Conservation (phyloP, 1,140 invertebrate species). For the Ips nitidus region DNA sequence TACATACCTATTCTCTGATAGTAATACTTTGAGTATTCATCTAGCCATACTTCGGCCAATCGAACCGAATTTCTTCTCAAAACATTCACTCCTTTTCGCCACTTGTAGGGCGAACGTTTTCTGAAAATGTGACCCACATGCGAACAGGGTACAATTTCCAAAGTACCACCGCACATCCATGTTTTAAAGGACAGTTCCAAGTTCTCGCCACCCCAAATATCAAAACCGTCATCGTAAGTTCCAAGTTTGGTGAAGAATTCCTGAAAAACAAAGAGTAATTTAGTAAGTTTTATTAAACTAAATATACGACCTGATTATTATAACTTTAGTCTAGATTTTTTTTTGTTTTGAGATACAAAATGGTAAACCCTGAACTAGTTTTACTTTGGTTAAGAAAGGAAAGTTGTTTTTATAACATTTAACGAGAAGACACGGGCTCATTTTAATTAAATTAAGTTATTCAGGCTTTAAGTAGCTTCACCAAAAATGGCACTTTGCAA, state of each 20-base stretch:
- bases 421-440: too few species aligned
- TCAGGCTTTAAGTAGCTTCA: too few species aligned
- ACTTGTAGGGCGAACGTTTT: constrained; percentile 86
- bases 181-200: constrained; percentile 96
- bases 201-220: constrained; percentile 99
- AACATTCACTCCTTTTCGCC: constrained; percentile 91
- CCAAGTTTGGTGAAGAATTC: constrained; percentile 91
- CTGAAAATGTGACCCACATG: constrained; percentile 98
- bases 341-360: too few species aligned
- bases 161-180: constrained; percentile 85
- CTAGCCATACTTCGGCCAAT: constrained; percentile 83
- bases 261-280: constrained; percentile 52
- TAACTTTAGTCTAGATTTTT: neutral
- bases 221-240: constrained; percentile 97
- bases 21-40: constrained; percentile 98
- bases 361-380: too few species aligned
- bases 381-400: too few species aligned
- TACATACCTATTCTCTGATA: constrained; percentile 86
- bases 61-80: constrained; percentile 93
- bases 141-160: constrained; percentile 98
- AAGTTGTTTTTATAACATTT: too few species aligned
- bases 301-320: neutral
- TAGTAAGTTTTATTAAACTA: neutral
- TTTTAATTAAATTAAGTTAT: too few species aligned
- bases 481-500: too few species aligned